A percentile compares a stretch with the other conserved stretches of the same genome.
These are phyloP conservation scores for Rhinopomastus cyanomelas DNA, from an alignment of 2,113 vertebrate species.

Conservation along the genomic window DNA sequence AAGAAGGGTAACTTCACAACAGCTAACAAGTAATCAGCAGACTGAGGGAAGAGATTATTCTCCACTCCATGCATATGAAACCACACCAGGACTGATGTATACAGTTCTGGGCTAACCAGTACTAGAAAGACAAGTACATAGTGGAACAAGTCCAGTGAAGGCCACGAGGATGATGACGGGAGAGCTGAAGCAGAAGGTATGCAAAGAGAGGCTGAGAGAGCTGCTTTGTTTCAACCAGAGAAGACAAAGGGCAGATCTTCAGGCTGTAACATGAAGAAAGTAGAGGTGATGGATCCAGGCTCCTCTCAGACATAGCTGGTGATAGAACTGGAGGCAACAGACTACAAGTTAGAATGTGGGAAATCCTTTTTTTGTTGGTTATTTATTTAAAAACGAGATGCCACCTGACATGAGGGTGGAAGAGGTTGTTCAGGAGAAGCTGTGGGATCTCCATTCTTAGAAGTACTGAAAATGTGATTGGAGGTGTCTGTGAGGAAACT, in stretches of 20 bases:
- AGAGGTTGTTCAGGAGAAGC: background rate
- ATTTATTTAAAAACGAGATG: background rate
- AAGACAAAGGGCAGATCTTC: background rate
- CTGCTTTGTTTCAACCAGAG: background rate
- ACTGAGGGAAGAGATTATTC: background rate
- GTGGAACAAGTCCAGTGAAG: background rate
- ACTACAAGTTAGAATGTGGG: background rate
- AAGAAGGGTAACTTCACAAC: background rate
- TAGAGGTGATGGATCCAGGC: background rate
- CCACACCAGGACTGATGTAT: rapidly evolving
- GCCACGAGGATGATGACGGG: background rate
- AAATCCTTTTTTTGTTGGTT: background rate
- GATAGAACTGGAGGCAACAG: background rate
- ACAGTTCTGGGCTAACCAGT: background rate
- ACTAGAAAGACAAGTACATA: background rate
- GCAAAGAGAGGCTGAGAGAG: background rate
- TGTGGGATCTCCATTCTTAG: background rate
- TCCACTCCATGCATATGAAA: background rate
- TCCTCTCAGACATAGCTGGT: background rate
- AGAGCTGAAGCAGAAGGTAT: background rate
- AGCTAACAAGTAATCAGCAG: background rate
- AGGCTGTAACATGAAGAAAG: background rate
- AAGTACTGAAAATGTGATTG: background rate
- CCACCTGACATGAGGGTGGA: background rate
- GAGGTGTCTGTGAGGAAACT: background rate